Conservation (phyloP, 92 coral and sea anemone species). For the Porites evermanni region DNA sequence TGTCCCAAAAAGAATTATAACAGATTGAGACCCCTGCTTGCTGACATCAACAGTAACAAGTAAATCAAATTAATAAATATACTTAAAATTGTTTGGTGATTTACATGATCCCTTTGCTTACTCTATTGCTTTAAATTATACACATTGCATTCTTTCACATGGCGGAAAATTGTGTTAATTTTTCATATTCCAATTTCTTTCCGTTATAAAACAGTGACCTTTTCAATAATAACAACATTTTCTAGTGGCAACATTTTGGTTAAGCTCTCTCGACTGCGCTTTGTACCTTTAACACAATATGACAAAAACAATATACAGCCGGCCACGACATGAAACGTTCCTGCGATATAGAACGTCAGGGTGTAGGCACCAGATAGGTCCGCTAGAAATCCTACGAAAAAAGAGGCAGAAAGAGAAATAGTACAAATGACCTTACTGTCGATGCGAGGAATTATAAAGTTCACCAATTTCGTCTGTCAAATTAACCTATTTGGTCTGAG, state of each 20-base stretch:
- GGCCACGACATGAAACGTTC: slow-evolving; percentile 4
- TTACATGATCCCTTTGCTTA: too few species aligned
- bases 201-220: slow-evolving; percentile 15
- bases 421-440: neutral
- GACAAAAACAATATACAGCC: slow-evolving; percentile 23
- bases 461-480: too few species aligned
- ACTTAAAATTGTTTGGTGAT: too few species aligned
- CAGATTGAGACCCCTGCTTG: too few species aligned
- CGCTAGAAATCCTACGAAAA: slow-evolving; percentile 14
- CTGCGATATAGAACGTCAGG: slow-evolving; percentile 19
- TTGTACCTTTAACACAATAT: neutral
- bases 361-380: slow-evolving; percentile 18
- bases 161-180: too few species aligned
- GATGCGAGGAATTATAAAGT: too few species aligned
- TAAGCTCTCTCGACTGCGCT: neutral
- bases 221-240: slow-evolving; percentile 12
- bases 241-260: neutral
- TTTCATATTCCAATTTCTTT: too few species aligned
- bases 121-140: too few species aligned
- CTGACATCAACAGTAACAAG: too few species aligned
- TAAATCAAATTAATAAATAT: too few species aligned
- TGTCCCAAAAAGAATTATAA: too few species aligned
- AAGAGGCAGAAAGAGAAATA: neutral
- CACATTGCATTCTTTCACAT: too few species aligned
- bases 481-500: neutral